phyloP scores from a whole-genome alignment of 2,797 vertebrate species.

The Eulemur coronatus region DNA sequence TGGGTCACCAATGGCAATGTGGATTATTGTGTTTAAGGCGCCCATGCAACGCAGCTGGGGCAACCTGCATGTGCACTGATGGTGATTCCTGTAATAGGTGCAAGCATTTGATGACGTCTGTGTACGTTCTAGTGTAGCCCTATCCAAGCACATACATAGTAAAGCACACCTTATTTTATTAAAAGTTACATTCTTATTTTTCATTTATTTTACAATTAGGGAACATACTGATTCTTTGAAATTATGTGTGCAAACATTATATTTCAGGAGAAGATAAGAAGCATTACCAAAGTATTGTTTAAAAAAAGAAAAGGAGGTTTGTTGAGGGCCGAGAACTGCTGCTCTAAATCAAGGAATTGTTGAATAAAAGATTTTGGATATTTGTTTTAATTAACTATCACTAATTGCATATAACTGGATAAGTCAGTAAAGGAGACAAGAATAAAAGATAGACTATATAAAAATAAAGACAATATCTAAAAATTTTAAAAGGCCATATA shows the following conservation, averaged over 20 bases:
- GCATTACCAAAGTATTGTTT: neutral
- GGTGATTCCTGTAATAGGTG: fast-evolving
- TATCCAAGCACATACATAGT: neutral
- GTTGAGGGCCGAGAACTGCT: neutral
- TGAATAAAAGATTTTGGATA: neutral
- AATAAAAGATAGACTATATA: neutral
- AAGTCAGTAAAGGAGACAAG: neutral
- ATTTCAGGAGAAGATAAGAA: neutral
- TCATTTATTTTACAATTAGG: neutral
- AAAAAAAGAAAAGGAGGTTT: neutral
- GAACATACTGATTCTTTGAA: neutral
- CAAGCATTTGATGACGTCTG: fast-evolving
- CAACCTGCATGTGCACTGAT: fast-evolving
- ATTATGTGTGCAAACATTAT: neutral
- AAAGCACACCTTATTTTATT: neutral
- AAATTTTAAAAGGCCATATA: neutral
- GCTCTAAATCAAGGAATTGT: neutral
- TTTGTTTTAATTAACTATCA: neutral
- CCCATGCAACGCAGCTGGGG: fast-evolving
- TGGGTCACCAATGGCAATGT: fast-evolving
- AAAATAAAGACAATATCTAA: neutral
- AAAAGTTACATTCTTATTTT: neutral
- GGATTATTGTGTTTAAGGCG: fast-evolving
- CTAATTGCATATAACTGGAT: neutral
- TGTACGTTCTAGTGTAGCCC: neutral